Evolutionary conservation across 2,797 vertebrate species (phyloP), one percentile per base, ranked within the genome.

Genomic region (Labeo calbasu): DNA sequence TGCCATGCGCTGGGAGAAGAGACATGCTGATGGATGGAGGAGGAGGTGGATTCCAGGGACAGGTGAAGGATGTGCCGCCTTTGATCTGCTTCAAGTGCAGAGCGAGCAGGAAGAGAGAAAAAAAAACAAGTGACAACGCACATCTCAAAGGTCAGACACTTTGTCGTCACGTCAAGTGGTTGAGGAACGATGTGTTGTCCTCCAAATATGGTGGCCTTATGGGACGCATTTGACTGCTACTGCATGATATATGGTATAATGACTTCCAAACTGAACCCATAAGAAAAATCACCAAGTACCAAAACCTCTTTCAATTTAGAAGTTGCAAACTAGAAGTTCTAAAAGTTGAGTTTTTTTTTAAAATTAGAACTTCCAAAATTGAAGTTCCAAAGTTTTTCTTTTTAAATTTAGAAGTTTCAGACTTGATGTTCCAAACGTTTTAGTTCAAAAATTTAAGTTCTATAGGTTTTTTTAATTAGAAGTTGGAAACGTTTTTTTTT

Each of bases 31-130:
- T 84, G 86, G 94, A 95, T 88, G 83, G 59, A 86, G 25, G 91
- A 69, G 83, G 85, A 83, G 68, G 90, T 77, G 88, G 94, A 96
- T 96, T 96, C 96, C 94, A 91, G 88, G 92, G 93, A 91, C 92
- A 94, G 96, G 94, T 95, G 92, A 93, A 75, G 86, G 92, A 83
- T 88, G 82, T 83, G 87, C 86, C 83, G 86, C 87, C 93, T 96
- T 96, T 96, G 95, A 96, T 96, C 92, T 95, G 87, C 88, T 68
- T 87, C 86, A 82, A 88, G 93, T 95, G 95, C 90, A 84, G 90
- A 95, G 91, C 91, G 94, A 92, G 90, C 79, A 94, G 94, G 94
- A 95, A 94, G 92, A 91, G 50, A 40, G 84, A 86, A 91, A 92
- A 92, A 92, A 92, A 91, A 92, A 75, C 82, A 86, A 85, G 86